phyloP scores from a whole-genome alignment of 1,140 invertebrate species.

The Eriocheir sinensis region DNA sequence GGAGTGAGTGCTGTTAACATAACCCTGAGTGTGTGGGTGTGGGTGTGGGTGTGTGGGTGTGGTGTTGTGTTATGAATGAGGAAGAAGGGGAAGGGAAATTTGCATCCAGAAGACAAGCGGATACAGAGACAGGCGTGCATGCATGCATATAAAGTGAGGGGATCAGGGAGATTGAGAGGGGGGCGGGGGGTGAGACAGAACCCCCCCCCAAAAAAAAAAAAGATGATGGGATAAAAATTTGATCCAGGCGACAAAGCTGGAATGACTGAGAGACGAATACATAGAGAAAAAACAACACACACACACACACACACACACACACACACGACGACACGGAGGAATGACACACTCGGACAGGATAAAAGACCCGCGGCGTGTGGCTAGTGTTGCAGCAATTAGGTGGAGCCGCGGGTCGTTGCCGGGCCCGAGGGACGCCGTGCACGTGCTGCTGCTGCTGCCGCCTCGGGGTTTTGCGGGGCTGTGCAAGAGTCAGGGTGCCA shows the following conservation, averaged over 20 bases:
- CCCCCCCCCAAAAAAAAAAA: not conserved
- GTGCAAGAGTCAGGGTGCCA: not conserved
- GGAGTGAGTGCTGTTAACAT: not conserved
- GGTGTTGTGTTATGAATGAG: not conserved
- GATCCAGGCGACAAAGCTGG: not conserved
- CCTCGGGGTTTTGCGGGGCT: not conserved
- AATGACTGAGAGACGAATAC: not conserved
- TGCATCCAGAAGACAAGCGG: no score
- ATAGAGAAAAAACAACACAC: no score
- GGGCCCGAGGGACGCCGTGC: not conserved
- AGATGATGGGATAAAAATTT: not conserved
- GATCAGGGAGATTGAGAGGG: no score
- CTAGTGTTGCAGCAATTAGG: no score
- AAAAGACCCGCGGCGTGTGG: no score
- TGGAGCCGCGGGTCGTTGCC: not conserved
- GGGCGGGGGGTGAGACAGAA: no score
- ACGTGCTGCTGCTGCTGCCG: not conserved
- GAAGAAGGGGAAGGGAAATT: no score
- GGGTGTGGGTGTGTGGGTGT: not conserved
- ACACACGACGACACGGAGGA: no score
- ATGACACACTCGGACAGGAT: no score
- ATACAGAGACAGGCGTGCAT: no score
- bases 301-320: no score
- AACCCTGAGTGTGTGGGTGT: not conserved
- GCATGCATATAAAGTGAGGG: no score